phyloP scores from a whole-genome alignment of 2,797 vertebrate species.

The Leptoclinus maculatus region DNA sequence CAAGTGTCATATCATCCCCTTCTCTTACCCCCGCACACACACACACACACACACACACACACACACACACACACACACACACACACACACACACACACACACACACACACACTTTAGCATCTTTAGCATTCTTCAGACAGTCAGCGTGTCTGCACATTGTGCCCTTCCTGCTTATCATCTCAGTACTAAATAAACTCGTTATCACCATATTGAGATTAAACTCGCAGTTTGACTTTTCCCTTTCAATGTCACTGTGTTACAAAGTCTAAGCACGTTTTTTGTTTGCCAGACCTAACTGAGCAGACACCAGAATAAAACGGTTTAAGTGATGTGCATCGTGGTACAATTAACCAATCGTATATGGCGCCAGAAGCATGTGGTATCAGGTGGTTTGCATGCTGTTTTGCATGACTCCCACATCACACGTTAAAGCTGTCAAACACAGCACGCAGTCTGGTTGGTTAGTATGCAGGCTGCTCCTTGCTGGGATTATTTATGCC shows the following conservation, averaged over 20 bases:
- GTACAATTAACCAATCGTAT: background rate
- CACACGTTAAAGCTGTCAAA: background rate
- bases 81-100: background rate
- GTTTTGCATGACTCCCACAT: constrained; percentile 10
- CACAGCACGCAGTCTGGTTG: background rate
- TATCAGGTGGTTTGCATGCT: background rate
- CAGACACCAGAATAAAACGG: background rate
- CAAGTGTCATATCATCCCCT: constrained; percentile 9
- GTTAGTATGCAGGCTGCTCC: constrained; percentile 14
- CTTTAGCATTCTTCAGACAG: constrained; percentile 23
- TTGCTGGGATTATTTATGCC: constrained; percentile 32
- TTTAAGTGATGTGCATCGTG: background rate
- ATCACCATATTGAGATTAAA: constrained; percentile 26
- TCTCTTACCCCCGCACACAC: background rate
- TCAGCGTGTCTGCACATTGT: constrained; percentile 12
- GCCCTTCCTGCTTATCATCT: constrained; percentile 44
- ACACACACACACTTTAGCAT: constrained; percentile 3
- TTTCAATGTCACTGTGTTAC: background rate
- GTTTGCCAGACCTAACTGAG: background rate
- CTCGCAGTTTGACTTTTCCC: constrained; percentile 10
- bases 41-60: background rate
- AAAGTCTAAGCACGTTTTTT: background rate
- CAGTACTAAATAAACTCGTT: constrained; percentile 23
- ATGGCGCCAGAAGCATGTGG: background rate
- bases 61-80: constrained; percentile 1